phyloP scores from a whole-genome alignment of 1,140 invertebrate species.

The Drosophila mauritiana region DNA sequence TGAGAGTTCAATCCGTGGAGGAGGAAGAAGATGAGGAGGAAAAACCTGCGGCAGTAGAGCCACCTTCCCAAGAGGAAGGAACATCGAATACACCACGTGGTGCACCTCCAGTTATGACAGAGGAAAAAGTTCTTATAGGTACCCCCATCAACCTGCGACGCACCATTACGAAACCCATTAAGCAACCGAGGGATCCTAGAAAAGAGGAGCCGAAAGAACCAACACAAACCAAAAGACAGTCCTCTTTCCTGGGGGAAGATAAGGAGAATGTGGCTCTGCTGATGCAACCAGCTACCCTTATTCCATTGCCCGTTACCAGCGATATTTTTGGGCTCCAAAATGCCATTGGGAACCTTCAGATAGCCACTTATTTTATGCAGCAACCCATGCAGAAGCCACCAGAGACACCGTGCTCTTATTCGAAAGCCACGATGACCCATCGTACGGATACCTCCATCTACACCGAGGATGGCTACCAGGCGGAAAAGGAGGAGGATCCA shows the following conservation, averaged over 20 bases:
- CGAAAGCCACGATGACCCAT: slow-evolving; percentile 71
- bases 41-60: not conserved
- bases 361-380: slow-evolving; percentile 80
- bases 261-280: slow-evolving; percentile 82
- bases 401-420: slow-evolving; percentile 43
- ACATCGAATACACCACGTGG: slow-evolving; percentile 32
- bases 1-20: slow-evolving; percentile 61
- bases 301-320: slow-evolving; percentile 77
- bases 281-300: slow-evolving; percentile 84
- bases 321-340: slow-evolving; percentile 81
- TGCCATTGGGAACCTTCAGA: slow-evolving; percentile 79
- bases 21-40: slow-evolving; percentile 48
- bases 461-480: slow-evolving; percentile 76
- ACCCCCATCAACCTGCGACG: slow-evolving; percentile 81
- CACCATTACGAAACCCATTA: slow-evolving; percentile 72
- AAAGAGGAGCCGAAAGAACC: slow-evolving; percentile 8
- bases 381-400: slow-evolving; percentile 56
- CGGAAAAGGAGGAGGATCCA: slow-evolving; percentile 65
- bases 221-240: slow-evolving; percentile 5
- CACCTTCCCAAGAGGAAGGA: slow-evolving; percentile 4
- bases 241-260: slow-evolving; percentile 26
- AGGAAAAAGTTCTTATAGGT: slow-evolving; percentile 80
- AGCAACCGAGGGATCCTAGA: slow-evolving; percentile 20
- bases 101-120: slow-evolving; percentile 32
- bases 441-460: slow-evolving; percentile 72